Evolutionary conservation across 2,888 invertebrate species (phyloP), one percentile per base, ranked within the genome.

Genomic region (Tenthredo amoena): DNA sequence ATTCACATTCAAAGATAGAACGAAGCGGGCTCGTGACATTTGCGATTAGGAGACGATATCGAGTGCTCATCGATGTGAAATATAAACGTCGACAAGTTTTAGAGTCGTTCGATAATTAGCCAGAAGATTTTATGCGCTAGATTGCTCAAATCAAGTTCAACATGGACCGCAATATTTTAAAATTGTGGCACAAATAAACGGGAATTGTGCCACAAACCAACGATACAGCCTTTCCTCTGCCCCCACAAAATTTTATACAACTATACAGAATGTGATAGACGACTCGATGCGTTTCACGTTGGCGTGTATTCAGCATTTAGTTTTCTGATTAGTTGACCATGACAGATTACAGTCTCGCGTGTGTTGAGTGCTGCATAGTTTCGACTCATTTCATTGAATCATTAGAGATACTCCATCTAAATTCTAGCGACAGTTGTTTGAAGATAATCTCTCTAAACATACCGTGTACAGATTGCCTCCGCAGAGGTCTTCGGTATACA

Each of bases 81-180:
- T 50, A 18, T 9, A 31, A 77, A 77, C 50, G 21, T 50, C 31
- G n/a, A 77, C 50, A n/a, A 34, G 55, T 9, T 9, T 77, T 55
- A 1, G 77, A 55, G n/a, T 76, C 43, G 18, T 18, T 18, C 21
- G 31, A 21, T 50, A 26, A 50, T 50, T 26, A 55, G 47, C 50
- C 9, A 50, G 31, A 31, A 50, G 15, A 12, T 77, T 31, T 26
- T 77, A 9, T 12, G 9, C 31, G 31, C 77, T 15, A 18, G n/a
- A 34, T 18, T 50, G 55, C 31, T 43, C 40, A 9, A 77, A 77
- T 18, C 31, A 15, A 50, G 31, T 77, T 47, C 55, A 55, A 77
- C 77, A 77, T 50, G 77, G 40, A 15, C 34, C 9, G n/a, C 31
- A 5, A 55, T 55, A 77, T 77, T 77, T 55, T 26, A 77, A 77